Evolutionary conservation across 2,888 invertebrate species (phyloP), one percentile per base, ranked within the genome.

Genomic region (Ophioninae sp.): DNA sequence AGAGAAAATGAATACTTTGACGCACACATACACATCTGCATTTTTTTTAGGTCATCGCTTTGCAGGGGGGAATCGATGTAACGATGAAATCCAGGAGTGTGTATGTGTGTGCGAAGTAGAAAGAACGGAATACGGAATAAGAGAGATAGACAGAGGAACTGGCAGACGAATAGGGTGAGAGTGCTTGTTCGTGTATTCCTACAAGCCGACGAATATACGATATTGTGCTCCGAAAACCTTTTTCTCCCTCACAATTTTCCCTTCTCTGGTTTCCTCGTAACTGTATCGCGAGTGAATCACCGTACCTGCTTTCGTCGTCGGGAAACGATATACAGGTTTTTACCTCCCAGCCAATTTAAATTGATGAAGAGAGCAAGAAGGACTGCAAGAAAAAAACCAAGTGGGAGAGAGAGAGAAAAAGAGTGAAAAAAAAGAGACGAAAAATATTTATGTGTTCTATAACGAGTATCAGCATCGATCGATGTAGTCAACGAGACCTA

Each of bases 331-430:
- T 79, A 79, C 75, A 79, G 81, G 79, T 84, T 84, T 84, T 84
- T 82, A 82, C 82, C 76, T 79, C 73, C 69, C 44, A 82, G 82
- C 84, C 84, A 84, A 84, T 84, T 84, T 84, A 84, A 84, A 82
- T 82, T 82, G 84, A 84, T 82, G 84, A 84, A 84, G 79, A 59
- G 39, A 81, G 59, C 65, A 56, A 70, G 57, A 79, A 64, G 72
- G 70, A 56, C 50, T 2, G 78, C 56, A 62, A 59, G 62, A 37
- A 39, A 57, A 20, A 72, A 56, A 56, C 20, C 50, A 7, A 44
- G 61, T 50, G 56, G 13, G 44, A 37, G 37, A 69, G 30, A 59
- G 37, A 21, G 21, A 23, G 23, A 50, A 2, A 2, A 39, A 61
- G 61, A 23, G 44, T 17, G 50, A 13, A 50, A 50, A 50, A 44